Evolutionary conservation across 2,888 invertebrate genomes (phyloP).

Genomic region (Agonopterix subpropinquella): DNA sequence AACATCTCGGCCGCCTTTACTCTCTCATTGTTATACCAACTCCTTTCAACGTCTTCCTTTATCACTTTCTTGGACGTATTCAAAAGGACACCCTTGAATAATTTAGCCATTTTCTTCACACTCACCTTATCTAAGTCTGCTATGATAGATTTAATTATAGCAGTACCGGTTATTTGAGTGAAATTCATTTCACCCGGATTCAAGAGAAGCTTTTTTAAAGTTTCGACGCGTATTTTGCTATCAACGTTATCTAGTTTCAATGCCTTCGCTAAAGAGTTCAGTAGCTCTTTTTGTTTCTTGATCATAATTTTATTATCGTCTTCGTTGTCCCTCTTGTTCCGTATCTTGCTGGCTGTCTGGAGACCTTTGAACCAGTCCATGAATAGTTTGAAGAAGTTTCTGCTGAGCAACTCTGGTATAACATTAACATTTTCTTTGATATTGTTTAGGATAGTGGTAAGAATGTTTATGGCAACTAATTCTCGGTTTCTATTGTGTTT

Average conservation of each 20-base stretch:
- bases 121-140: constrained; percentile 75
- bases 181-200: constrained; percentile 84
- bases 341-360: constrained; percentile 74
- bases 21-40: constrained; percentile 82
- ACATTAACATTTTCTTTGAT: constrained; percentile 54
- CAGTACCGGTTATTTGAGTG: constrained; percentile 81
- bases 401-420: constrained; percentile 76
- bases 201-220: constrained; percentile 79
- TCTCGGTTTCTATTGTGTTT: constrained; percentile 76
- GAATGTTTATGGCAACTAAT: constrained; percentile 75
- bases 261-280: constrained; percentile 64
- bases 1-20: constrained; percentile 77
- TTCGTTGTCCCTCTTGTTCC: constrained; percentile 62
- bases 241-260: constrained; percentile 65
- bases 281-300: constrained; percentile 72
- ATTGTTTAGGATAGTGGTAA: constrained; percentile 72
- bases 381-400: constrained; percentile 79
- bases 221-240: constrained; percentile 70
- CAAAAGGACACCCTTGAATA: constrained; percentile 77
- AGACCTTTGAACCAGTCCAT: constrained; percentile 78
- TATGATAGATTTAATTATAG: constrained; percentile 79
- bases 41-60: constrained; percentile 65
- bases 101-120: constrained; percentile 77
- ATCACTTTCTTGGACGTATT: constrained; percentile 70
- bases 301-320: constrained; percentile 71